A percentile compares a stretch with the other conserved stretches of the same genome.
phyloP scores from a whole-genome alignment of 1,140 invertebrate species.

The Cotesia glomerata region DNA sequence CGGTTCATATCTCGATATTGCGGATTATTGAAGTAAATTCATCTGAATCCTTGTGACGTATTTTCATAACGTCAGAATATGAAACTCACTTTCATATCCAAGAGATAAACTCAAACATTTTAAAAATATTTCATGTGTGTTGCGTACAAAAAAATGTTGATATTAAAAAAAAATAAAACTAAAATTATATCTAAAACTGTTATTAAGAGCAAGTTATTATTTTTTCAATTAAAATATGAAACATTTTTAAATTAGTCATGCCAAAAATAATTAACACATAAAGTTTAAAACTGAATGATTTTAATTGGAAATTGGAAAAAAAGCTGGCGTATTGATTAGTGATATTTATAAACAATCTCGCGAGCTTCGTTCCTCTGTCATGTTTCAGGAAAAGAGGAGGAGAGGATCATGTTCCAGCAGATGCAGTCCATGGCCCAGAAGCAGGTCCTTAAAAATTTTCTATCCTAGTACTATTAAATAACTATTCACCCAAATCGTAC shows the following conservation, averaged over 20 bases:
- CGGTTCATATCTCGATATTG: neutral
- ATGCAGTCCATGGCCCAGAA: slow-evolving; percentile 95
- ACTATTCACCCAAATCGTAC: slow-evolving; percentile 1
- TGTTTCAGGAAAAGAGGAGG: slow-evolving; percentile 90
- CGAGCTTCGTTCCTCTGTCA: slow-evolving; percentile 45
- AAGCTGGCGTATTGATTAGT: no score
- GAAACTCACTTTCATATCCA: neutral
- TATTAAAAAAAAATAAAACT: no score
- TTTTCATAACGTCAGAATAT: neutral
- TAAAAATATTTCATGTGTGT: no score
- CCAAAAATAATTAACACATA: no score
- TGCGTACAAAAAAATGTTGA: no score
- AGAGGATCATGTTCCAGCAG: slow-evolving; percentile 93
- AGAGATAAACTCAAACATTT: neutral
- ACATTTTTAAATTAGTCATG: no score
- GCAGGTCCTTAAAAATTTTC: slow-evolving; percentile 80
- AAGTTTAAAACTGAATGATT: no score
- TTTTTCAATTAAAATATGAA: no score
- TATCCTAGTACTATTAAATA: slow-evolving; percentile 39
- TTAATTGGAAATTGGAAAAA: no score
- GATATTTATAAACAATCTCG: slow-evolving; percentile 26
- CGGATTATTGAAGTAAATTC: slow-evolving; percentile 12
- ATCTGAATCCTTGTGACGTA: neutral
- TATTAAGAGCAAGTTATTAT: no score
- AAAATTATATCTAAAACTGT: no score